A percentile compares a stretch with the other conserved stretches of the same genome.
phyloP scores from a whole-genome alignment of 2,113 vertebrate species.

The Ursus arctos region DNA sequence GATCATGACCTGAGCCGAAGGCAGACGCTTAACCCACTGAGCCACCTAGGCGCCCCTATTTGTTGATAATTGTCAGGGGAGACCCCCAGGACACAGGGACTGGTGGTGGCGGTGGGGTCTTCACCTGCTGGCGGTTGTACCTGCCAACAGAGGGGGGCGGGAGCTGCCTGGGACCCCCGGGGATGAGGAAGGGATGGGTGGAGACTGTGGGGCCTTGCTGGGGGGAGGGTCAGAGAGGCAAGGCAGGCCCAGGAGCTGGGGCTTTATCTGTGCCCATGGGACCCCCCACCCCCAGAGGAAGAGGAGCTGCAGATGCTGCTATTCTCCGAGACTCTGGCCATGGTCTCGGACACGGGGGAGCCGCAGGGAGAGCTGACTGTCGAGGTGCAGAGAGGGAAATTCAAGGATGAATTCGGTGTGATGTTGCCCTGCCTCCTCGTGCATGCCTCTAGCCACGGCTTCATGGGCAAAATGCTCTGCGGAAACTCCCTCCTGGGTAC shows the following conservation, averaged over 20 bases:
- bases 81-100: neutral
- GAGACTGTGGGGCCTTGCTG: neutral
- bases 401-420: constrained; percentile 66
- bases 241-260: neutral
- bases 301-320: constrained; percentile 66
- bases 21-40: neutral
- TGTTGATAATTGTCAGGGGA: neutral
- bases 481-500: constrained; percentile 92
- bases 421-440: constrained; percentile 87
- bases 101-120: neutral
- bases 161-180: too few species aligned
- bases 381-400: constrained; percentile 84
- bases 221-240: neutral
- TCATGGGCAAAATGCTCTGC: constrained; percentile 84
- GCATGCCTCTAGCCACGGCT: constrained; percentile 87
- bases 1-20: neutral
- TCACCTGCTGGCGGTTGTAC: neutral
- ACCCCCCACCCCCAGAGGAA: neutral
- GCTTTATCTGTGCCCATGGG: neutral
- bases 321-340: constrained; percentile 91
- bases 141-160: neutral
- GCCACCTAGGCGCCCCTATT: neutral
- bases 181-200: neutral
- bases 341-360: constrained; percentile 84
- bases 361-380: constrained; percentile 89